Evolutionary conservation across 2,888 invertebrate genomes (phyloP), one percentile per base, ranked within the genome.

Genomic region (Psococerastis gibbosa): DNA sequence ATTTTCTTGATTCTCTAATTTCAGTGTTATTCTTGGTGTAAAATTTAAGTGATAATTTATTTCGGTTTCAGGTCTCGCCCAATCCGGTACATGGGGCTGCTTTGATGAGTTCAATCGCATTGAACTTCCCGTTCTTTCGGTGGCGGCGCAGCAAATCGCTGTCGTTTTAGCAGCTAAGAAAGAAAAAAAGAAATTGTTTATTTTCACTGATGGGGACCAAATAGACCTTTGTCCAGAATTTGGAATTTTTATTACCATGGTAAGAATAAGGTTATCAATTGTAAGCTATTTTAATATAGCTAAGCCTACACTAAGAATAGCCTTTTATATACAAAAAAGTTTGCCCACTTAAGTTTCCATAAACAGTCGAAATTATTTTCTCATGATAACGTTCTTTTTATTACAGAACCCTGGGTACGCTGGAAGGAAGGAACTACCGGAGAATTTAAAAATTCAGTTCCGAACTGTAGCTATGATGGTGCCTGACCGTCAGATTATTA

Each of bases 401-500:
- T 48, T 43, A 11, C 57, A 92, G 92, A 95, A 95, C 68, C 94
- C 94, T 13, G 94, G 94, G 1, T 95, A 95, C 58, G 94, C 94
- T 22, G 94, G 94, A 1, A 75, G 95, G 45, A 94, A 94, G 56
- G 94, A 94, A 59, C 62, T 95, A 41, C 95, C 95, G 0, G 95
- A 95, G 65, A 95, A 95, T 64, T 67, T 95, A 51, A 95, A 95
- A 68, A 91, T 95, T 53, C 94, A 95, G 63, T 95, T 95, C 63
- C 76, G 95, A 44, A 92, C 92, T 0, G 94, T 95, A 0, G 91
- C 95, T 33, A 95, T 95, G 95, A 94, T 95, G 94, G 94, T 95
- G 13, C 94, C 95, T 0, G 95, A 95, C 60, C 67, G 94, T 46
- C 94, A 92, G 64, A 95, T 95, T 55, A 95, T 95, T 55, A 95